Evolutionary conservation across 2,888 invertebrate genomes (phyloP).

Genomic region (Muschampia plurimacula): DNA sequence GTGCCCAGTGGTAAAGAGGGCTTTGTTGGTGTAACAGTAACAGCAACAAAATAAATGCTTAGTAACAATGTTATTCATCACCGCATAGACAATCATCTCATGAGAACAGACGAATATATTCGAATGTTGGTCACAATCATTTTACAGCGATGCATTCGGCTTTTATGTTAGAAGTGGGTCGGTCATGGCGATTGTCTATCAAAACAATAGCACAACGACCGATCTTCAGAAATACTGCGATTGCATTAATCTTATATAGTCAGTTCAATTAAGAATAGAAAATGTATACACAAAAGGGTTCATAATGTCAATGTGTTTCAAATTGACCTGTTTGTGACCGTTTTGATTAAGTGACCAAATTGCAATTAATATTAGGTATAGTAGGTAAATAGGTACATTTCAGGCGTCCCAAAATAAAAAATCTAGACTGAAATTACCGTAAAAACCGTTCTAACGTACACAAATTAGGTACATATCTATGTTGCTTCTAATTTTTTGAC

Average conservation of each 20-base stretch:
- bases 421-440: no score
- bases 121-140: not conserved
- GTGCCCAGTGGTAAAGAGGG: no score
- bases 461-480: no score
- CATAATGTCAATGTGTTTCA: not conserved
- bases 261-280: not conserved
- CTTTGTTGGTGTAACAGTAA: no score
- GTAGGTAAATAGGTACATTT: no score
- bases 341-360: not conserved
- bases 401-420: no score
- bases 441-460: no score
- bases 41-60: no score
- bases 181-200: conserved; percentile 31
- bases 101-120: conserved; percentile 17
- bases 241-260: conserved; percentile 6
- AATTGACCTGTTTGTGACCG: not conserved
- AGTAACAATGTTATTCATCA: no score
- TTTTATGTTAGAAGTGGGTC: conserved; percentile 31
- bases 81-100: no score
- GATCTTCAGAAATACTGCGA: conserved; percentile 22
- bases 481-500: no score
- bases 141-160: conserved; percentile 11
- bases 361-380: no score
- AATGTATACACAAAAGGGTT: not conserved
- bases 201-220: conserved; percentile 30